Conservation (phyloP, 2,888 invertebrate genomes). For the Leptura quadrifasciata region DNA sequence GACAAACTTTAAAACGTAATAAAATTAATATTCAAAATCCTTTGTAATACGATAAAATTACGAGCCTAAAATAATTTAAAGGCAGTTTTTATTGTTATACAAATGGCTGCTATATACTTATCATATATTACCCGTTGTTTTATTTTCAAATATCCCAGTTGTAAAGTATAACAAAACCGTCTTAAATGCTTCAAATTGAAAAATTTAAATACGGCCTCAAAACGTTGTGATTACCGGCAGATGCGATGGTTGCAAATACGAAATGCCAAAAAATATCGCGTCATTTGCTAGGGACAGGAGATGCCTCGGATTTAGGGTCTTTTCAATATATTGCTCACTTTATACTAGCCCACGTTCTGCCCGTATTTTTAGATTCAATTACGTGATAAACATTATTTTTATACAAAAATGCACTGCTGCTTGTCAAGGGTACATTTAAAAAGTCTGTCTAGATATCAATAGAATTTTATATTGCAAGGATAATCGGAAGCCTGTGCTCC, state of each 20-base stretch:
- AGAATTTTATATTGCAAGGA: not conserved
- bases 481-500: too few relatives aligned
- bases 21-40: conserved; percentile 70
- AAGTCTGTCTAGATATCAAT: not conserved
- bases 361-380: conserved; percentile 56
- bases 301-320: conserved; percentile 54
- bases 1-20: conserved; percentile 69
- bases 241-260: conserved; percentile 57
- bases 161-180: conserved; percentile 24
- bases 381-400: conserved; percentile 56
- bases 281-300: conserved; percentile 56
- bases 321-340: conserved; percentile 55
- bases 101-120: conserved; percentile 37
- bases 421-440: not conserved
- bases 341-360: conserved; percentile 47
- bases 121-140: conserved; percentile 8
- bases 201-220: conserved; percentile 54
- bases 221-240: conserved; percentile 54
- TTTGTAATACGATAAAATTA: conserved; percentile 63
- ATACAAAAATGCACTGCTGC: conserved; percentile 21
- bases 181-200: conserved; percentile 51
- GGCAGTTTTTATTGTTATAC: conserved; percentile 49
- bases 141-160: conserved; percentile 27
- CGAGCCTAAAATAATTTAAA: conserved; percentile 58
- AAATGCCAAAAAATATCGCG: conserved; percentile 58